Evolutionary conservation across 2,797 vertebrate species (phyloP), one percentile per base, ranked within the genome.

Genomic region (Toxotes lorentzi): DNA sequence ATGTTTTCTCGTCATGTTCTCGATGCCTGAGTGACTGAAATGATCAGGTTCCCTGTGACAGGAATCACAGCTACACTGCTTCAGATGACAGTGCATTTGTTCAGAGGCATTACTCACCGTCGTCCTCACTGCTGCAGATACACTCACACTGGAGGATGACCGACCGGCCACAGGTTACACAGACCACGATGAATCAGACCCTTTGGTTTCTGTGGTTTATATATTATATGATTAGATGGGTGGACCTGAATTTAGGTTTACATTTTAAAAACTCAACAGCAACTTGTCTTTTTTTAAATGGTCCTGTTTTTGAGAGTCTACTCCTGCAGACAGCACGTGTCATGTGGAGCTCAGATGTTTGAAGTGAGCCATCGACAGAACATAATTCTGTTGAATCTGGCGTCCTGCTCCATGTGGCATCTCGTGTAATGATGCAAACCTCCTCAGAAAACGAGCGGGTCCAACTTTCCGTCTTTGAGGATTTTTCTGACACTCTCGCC

Each of bases 311-410:
- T n/a, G 40, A 56, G 50, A 40, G 16, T 79, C 40, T 2, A 21
- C 43, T 47, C 38, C 48, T 40, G 57, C 73, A 73, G 57, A 43
- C 64, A 11, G 12, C 30, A 19, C 2, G n/a, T 54, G 69, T 91
- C 2, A 21, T 54, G 69, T 91, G 91, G 54, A 81, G 61, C 76
- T 94, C 92, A 91, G 82, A 89, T 90, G 89, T 92, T 78, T 60
- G 61, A 77, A 82, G 63, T 75, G 76, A 88, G 78, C 81, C 83
- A 86, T 85, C 73, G 69, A 79, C 54, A 70, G 65, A 73, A 81
- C 86, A 91, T 88, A 72, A 83, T 79, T 91, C 78, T 85, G 61
- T 69, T 16, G 21, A 70, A 79, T 72, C 76, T 78, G 86, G 72
- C 75, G 47, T 70, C 78, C 69, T 7, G 47, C 38, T 50, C 41